phyloP scores from a whole-genome alignment of 2,797 vertebrate genomes.

The Neoniphon sammara region DNA sequence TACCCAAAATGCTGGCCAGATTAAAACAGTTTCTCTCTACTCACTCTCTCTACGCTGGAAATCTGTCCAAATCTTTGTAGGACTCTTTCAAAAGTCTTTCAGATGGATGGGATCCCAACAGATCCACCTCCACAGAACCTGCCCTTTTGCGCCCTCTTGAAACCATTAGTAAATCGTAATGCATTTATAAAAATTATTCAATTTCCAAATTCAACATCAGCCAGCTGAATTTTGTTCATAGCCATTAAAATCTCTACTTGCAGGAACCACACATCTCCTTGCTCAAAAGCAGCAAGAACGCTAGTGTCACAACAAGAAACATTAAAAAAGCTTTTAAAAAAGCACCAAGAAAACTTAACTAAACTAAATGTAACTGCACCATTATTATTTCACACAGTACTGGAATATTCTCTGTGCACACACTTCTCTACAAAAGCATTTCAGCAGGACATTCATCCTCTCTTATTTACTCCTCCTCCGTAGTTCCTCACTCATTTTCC shows the following conservation, averaged over 20 bases:
- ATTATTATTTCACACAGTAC: neutral
- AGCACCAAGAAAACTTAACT: too few species aligned
- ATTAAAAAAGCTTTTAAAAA: too few species aligned
- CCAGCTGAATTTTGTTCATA: too few species aligned
- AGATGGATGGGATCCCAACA: too few species aligned
- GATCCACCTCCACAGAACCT: neutral
- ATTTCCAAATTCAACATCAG: too few species aligned
- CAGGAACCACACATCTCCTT: too few species aligned
- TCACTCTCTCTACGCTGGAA: constrained; percentile 24
- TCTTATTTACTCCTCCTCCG: neutral
- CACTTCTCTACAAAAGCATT: neutral
- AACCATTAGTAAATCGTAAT: neutral
- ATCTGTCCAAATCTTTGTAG: neutral
- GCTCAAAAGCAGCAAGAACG: too few species aligned
- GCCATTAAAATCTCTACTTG: too few species aligned
- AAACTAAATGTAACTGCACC: too few species aligned
- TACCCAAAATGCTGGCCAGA: constrained; percentile 44
- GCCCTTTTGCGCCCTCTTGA: neutral
- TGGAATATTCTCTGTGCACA: neutral
- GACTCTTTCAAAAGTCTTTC: neutral
- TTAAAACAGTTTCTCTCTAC: constrained; percentile 33
- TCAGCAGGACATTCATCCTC: neutral
- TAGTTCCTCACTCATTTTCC: neutral
- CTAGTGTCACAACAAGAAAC: too few species aligned
- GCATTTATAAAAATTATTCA: too few species aligned